These are phyloP conservation scores for Calonectris borealis DNA, from an alignment of 2,113 vertebrate species.

Conservation along the genomic window DNA sequence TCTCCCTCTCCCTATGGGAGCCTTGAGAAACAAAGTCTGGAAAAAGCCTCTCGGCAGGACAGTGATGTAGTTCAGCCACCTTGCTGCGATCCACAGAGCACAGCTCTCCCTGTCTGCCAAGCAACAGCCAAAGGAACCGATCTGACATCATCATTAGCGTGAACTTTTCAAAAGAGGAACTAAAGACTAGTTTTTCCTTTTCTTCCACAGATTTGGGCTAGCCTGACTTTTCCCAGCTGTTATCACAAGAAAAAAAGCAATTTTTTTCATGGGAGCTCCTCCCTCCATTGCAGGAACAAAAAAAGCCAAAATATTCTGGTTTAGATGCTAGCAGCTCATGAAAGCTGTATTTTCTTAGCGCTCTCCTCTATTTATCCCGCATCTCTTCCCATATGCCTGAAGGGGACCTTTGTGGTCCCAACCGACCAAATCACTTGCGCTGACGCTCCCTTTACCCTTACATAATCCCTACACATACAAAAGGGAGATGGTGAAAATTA, in stretches of 20 bases:
- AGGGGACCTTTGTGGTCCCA: neutral
- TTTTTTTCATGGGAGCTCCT: neutral
- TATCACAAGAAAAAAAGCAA: neutral
- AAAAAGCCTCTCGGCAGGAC: neutral
- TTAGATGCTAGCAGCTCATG: neutral
- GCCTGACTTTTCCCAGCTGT: neutral
- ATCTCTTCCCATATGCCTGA: neutral
- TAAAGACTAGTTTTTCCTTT: neutral
- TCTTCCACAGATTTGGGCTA: neutral
- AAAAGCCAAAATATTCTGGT: neutral
- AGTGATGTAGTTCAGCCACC: neutral
- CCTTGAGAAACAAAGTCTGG: neutral
- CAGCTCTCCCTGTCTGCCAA: neutral
- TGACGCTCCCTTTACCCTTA: neutral
- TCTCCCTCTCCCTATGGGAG: neutral
- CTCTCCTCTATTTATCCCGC: neutral
- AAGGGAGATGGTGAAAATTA: neutral
- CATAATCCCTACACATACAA: neutral
- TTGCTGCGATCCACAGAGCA: rapidly evolving
- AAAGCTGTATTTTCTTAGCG: neutral
- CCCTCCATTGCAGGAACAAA: neutral
- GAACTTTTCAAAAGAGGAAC: neutral
- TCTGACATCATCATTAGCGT: rapidly evolving
- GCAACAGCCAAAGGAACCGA: neutral
- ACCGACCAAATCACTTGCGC: neutral